phyloP scores from a whole-genome alignment of 2,888 invertebrate species.

The Leistus spinibarbis region DNA sequence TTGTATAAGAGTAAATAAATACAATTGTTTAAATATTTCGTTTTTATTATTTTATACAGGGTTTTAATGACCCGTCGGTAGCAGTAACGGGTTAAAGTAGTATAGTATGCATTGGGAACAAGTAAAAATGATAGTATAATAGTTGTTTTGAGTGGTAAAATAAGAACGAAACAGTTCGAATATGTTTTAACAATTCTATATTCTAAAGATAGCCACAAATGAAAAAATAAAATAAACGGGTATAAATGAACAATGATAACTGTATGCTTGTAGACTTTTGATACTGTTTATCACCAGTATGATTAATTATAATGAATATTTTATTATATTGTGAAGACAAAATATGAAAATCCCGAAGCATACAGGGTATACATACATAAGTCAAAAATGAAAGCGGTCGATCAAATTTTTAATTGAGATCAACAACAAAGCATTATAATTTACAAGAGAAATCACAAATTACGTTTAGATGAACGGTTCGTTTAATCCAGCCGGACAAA shows the following conservation, averaged over 20 bases:
- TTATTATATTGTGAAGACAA: slow-evolving; percentile 8
- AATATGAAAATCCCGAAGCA: slow-evolving; percentile 40
- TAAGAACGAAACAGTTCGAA: slow-evolving; percentile 1
- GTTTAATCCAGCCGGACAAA: slow-evolving; percentile 40
- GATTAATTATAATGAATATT: not conserved
- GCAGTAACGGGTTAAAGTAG: too few species aligned
- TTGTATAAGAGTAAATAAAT: too few species aligned
- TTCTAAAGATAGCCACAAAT: slow-evolving; percentile 52
- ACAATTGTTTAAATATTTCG: too few species aligned
- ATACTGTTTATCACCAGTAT: slow-evolving; percentile 9
- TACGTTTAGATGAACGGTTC: slow-evolving; percentile 46
- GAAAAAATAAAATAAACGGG: slow-evolving; percentile 46
- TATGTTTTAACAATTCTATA: slow-evolving; percentile 49
- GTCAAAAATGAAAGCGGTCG: slow-evolving; percentile 50
- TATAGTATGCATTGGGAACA: slow-evolving; percentile 22
- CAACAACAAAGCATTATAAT: slow-evolving; percentile 54
- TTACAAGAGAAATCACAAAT: slow-evolving; percentile 54
- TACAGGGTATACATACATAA: slow-evolving; percentile 42
- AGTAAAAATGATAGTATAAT: too few species aligned
- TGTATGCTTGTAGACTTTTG: slow-evolving; percentile 37
- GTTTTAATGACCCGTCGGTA: too few species aligned
- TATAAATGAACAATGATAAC: slow-evolving; percentile 35
- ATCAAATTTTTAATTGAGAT: slow-evolving; percentile 54
- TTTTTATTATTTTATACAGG: too few species aligned
- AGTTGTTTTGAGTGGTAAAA: not conserved